These are phyloP conservation scores for Anisognathus igniventris DNA, from an alignment of 2,797 vertebrate genomes.

Conservation along the genomic window DNA sequence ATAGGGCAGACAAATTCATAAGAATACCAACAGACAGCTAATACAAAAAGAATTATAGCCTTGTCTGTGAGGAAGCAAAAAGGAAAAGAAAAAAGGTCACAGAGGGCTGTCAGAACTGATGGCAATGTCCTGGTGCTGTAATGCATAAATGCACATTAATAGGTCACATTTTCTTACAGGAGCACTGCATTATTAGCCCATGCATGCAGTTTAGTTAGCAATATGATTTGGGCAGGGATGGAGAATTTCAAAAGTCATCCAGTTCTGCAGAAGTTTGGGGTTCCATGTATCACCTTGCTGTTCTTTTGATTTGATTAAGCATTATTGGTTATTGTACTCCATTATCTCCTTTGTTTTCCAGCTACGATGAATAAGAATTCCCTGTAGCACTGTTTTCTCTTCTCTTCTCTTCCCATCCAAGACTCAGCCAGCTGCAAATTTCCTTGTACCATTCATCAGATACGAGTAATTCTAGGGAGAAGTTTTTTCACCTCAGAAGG, in stretches of 20 bases:
- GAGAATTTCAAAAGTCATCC: background rate
- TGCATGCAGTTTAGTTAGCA: background rate
- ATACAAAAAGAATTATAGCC: slow-evolving; percentile 20
- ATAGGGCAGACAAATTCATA: slow-evolving; percentile 33
- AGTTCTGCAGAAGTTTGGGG: background rate
- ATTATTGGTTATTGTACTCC: background rate
- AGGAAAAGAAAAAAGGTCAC: slow-evolving; percentile 19
- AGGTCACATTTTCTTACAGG: background rate
- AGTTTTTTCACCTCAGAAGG: background rate
- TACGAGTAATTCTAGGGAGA: background rate
- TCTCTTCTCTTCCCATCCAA: background rate
- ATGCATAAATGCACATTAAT: slow-evolving; percentile 4
- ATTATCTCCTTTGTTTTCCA: background rate
- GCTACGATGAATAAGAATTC: background rate
- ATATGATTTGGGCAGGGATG: background rate
- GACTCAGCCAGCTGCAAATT: background rate
- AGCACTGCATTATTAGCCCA: background rate
- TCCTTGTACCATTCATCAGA: background rate
- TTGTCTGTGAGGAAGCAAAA: slow-evolving; percentile 7
- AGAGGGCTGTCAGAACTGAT: background rate
- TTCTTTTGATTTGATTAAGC: background rate
- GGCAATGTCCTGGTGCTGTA: background rate
- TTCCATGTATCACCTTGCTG: background rate
- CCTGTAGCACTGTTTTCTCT: background rate
- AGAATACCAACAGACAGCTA: slow-evolving; percentile 22